Evolutionary conservation across 2,888 invertebrate species (phyloP).

Genomic region (Pharmacophagus antenor): DNA sequence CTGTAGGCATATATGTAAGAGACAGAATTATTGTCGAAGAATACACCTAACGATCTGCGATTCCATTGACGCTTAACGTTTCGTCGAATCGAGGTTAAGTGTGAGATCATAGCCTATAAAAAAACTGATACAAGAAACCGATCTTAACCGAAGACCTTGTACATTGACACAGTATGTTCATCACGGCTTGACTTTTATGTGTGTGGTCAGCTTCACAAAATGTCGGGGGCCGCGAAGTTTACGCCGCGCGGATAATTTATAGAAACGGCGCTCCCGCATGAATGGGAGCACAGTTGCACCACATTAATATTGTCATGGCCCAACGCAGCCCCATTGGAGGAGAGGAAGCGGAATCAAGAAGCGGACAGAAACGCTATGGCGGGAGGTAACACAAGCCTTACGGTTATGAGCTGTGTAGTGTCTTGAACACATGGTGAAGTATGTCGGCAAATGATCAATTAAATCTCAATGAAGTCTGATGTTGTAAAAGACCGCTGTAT

Average conservation of each 20-base stretch:
- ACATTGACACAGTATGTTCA: constrained; percentile 1
- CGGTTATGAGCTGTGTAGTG: too few relatives aligned
- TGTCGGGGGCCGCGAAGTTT: constrained; percentile 25
- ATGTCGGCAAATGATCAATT: too few relatives aligned
- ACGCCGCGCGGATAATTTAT: constrained; percentile 33
- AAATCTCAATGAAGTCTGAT: too few relatives aligned
- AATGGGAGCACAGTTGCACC: constrained; percentile 49
- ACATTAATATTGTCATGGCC: constrained; percentile 41
- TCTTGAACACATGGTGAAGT: too few relatives aligned
- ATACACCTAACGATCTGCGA: too few relatives aligned
- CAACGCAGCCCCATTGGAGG: not conserved
- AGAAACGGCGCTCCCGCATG: constrained; percentile 35
- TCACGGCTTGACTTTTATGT: constrained; percentile 21
- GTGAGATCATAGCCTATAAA: too few relatives aligned
- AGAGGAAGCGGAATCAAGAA: constrained; percentile 1
- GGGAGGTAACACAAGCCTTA: too few relatives aligned
- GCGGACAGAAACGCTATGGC: not conserved
- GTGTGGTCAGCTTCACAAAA: not conserved
- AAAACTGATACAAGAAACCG: not conserved
- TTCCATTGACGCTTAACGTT: too few relatives aligned
- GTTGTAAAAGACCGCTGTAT: too few relatives aligned
- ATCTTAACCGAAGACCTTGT: constrained; percentile 11
- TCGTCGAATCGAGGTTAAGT: too few relatives aligned
- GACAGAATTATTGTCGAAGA: too few relatives aligned
- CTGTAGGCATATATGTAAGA: too few relatives aligned